These are phyloP conservation scores for Drosophila villosipedis DNA, from an alignment of 2,888 invertebrate species.

Conservation along the genomic window DNA sequence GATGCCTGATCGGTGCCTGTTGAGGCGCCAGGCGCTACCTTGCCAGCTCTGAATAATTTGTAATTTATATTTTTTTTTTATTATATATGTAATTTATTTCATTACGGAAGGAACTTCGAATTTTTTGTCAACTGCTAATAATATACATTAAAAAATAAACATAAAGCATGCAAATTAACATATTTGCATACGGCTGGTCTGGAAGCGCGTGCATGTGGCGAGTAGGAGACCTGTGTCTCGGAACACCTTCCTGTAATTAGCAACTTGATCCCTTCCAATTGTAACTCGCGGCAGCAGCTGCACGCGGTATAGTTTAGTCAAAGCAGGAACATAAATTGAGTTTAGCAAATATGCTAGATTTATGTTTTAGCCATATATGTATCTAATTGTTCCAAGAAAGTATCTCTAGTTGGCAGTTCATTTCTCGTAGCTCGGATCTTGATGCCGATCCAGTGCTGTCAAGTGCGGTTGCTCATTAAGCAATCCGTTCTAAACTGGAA, in stretches of 20 bases:
- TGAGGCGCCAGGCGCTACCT: conserved; percentile 42
- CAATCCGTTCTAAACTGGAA: conserved; percentile 64
- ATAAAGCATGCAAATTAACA: conserved; percentile 26
- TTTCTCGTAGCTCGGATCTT: conserved; percentile 11
- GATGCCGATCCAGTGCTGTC: conserved; percentile 21
- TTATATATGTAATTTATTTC: conserved; percentile 64
- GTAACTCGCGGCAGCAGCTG: conserved; percentile 27
- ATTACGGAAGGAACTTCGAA: conserved; percentile 64
- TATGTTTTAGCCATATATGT: conserved; percentile 76
- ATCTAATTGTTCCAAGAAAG: conserved; percentile 72
- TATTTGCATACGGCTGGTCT: conserved; percentile 4
- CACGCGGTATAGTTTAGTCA: conserved; percentile 48
- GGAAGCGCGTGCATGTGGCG: conserved; percentile 12
- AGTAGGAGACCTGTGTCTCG: conserved; percentile 9
- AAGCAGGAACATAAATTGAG: conserved; percentile 67
- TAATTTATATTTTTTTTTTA: conserved; percentile 15
- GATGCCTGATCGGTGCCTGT: conserved; percentile 29
- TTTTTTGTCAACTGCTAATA: conserved; percentile 45
- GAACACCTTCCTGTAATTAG: conserved; percentile 45
- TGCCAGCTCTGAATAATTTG: conserved; percentile 45
- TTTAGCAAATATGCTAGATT: conserved; percentile 66
- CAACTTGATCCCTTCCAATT: conserved; percentile 38
- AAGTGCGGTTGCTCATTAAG: conserved; percentile 63
- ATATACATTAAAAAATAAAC: conserved; percentile 36
- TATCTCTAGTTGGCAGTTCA: conserved; percentile 41